Evolutionary conservation across 1,140 invertebrate genomes (phyloP).

Genomic region (Micrasema longulum): DNA sequence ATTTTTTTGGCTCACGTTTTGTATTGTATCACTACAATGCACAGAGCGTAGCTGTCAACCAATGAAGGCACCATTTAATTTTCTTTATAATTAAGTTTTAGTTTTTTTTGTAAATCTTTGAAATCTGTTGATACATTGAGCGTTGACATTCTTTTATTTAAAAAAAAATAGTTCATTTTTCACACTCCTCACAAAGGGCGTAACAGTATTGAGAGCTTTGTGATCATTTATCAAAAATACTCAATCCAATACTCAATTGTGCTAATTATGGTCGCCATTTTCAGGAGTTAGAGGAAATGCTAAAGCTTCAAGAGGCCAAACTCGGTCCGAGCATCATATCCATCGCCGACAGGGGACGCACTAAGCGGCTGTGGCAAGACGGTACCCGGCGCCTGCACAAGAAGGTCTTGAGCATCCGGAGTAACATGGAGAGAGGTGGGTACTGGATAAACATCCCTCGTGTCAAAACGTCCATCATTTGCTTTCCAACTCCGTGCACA

Average conservation of each 20-base stretch:
- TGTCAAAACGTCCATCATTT: neutral
- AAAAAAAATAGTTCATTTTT: neutral
- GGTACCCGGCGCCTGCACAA: neutral
- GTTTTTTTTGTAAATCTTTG: too few relatives aligned
- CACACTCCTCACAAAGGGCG: neutral
- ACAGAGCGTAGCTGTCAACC: too few relatives aligned
- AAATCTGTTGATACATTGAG: too few relatives aligned
- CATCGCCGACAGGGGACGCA: neutral
- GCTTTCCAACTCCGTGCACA: neutral
- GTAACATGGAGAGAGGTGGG: slow-evolving; percentile 25
- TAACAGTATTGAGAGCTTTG: neutral
- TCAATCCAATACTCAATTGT: neutral
- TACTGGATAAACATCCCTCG: neutral
- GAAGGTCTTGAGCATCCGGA: slow-evolving; percentile 3
- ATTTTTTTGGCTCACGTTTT: too few relatives aligned
- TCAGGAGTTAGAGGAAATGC: slow-evolving; percentile 27
- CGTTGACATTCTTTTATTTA: too few relatives aligned
- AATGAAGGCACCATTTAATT: too few relatives aligned
- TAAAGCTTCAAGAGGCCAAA: slow-evolving; percentile 7
- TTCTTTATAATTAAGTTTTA: neutral
- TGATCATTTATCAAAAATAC: neutral
- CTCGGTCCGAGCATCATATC: slow-evolving; percentile 1
- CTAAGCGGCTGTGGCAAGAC: neutral
- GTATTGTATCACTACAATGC: neutral
- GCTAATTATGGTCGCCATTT: neutral